These are phyloP conservation scores for Coendou prehensilis DNA, from an alignment of 2,797 vertebrate species.

Conservation along the genomic window DNA sequence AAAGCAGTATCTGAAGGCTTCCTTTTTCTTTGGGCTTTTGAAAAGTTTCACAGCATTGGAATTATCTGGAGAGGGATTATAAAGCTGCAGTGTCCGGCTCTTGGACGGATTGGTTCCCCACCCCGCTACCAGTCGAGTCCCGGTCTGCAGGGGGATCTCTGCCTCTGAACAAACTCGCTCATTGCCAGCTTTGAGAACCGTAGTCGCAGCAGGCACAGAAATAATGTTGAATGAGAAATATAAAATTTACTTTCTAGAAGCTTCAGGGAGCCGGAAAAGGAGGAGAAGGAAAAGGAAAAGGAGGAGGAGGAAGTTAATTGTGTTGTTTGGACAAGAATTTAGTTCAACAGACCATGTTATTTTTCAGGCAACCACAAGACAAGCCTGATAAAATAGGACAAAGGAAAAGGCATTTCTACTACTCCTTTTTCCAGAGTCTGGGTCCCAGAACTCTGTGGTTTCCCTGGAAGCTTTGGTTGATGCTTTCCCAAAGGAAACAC, in stretches of 20 bases:
- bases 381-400: conserved; percentile 72
- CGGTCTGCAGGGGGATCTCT: background rate
- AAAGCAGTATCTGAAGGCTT: background rate
- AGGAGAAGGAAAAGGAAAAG: conserved; percentile 84
- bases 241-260: conserved; percentile 77
- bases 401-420: conserved; percentile 64
- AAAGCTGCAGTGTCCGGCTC: background rate
- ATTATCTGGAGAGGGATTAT: background rate
- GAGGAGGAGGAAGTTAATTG: conserved; percentile 85
- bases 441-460: background rate
- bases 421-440: conserved; percentile 27
- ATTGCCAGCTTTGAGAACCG: background rate
- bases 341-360: conserved; percentile 74
- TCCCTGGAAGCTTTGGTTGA: background rate
- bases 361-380: conserved; percentile 51
- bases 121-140: background rate
- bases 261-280: conserved; percentile 81
- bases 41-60: conserved; percentile 39
- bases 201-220: background rate
- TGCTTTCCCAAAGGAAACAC: background rate
- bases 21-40: conserved; percentile 41
- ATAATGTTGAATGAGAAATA: conserved; percentile 69
- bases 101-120: background rate
- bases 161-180: background rate
- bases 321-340: conserved; percentile 83